Evolutionary conservation across 2,113 vertebrate genomes (phyloP), one percentile per base, ranked within the genome.

Genomic region (Brachirus orientalis): DNA sequence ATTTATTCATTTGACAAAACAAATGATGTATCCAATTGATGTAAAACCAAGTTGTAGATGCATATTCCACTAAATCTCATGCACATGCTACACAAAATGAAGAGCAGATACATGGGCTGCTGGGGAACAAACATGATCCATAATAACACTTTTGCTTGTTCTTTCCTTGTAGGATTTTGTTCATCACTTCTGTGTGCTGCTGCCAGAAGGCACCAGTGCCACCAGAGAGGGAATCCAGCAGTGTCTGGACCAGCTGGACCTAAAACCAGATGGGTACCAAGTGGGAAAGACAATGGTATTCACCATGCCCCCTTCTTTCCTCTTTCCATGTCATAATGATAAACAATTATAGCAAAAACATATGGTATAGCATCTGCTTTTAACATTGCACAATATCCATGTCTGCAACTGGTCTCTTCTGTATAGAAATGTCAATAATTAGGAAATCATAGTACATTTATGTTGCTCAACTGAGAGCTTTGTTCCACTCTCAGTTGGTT

Each of bases 231-330:
- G 93, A 51, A 95, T 99, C 89, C 91, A 93, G 47, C 82, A 93
- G 67, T 95, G 95, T 91, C 94, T 98, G 90, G 83, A 7, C 82
- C 94, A 94, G 86, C 92, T 93, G 54, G 91, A 94, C 88, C 92
- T 95, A 0, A 65, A 91, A 71, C 83, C 93, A 19, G 94, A 96
- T 62, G 95, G 94, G 55, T 97, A 94, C 71, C 97, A 99, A 98
- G 95, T 99, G 81, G 98, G 98, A 73, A 94, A 92, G 84, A 96
- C 95, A 0, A 98, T 95, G 97, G 98, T 98, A 95, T 37, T 16
- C 35, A 13, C 40, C 40, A 47, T 3, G 47, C 41, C 56, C 41
- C 56, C 6, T 35, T 48, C n/a, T 36, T 10, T 10, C 18, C n/a
- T 19, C 2, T 54, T 50, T 14, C n/a, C 44, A 45, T 12, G 7